Percentiles rank a stretch among this genome's conserved stretches.
These are phyloP conservation scores for Cliona cf. orientalis DNA, from an alignment of 37 sponge, comb jelly and placozoan species.

Conservation along the genomic window DNA sequence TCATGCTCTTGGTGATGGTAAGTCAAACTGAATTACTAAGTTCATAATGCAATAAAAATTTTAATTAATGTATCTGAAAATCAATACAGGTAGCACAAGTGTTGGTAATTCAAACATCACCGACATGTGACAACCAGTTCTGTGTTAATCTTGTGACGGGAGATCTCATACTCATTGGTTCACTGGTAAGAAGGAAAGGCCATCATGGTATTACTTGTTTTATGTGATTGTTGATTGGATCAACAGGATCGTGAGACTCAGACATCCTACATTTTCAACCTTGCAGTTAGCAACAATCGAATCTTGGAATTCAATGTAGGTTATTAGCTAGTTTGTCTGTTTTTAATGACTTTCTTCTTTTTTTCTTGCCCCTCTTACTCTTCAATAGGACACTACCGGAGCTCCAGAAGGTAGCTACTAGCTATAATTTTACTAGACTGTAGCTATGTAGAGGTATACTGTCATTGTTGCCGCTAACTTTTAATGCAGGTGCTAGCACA, in stretches of 20 bases:
- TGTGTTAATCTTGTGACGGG: constrained; percentile 23
- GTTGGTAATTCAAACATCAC: no score
- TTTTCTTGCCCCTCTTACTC: background rate
- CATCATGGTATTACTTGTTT: no score
- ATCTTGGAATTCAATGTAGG: constrained; percentile 14
- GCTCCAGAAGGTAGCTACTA: constrained; percentile 5
- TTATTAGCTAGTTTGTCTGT: background rate
- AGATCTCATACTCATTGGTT: constrained; percentile 3
- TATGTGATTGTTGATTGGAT: background rate
- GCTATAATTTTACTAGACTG: no score
- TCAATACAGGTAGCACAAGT: constrained; percentile 3
- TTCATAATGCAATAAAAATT: background rate
- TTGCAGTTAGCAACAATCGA: constrained; percentile 14
- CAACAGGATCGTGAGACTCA: constrained; percentile 26
- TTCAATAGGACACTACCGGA: background rate
- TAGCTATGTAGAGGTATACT: no score
- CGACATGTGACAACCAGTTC: background rate
- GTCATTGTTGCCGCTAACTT: background rate
- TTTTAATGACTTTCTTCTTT: background rate
- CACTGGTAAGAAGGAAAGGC: constrained; percentile 26
- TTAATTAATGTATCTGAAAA: background rate
- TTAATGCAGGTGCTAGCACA: constrained; percentile 13
- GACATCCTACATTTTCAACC: background rate
- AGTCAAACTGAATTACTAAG: background rate
- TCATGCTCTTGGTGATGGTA: constrained; percentile 4